Percentiles rank a stretch among this genome's conserved stretches.
These are phyloP conservation scores for Paramuricea clavata DNA, from an alignment of 92 coral and sea anemone species.

Conservation along the genomic window DNA sequence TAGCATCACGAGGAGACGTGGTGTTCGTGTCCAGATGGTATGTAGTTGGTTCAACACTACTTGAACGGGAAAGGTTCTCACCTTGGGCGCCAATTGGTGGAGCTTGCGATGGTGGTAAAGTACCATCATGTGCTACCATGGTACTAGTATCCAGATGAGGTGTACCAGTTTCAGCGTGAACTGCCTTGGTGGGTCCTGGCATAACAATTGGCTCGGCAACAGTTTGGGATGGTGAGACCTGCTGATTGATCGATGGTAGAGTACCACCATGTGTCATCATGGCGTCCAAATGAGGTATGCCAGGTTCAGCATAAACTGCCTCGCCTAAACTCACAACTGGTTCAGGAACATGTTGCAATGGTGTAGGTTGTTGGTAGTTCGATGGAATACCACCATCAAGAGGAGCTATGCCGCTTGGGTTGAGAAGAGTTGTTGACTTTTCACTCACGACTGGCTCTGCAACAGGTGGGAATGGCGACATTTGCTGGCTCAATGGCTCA, in stretches of 20 bases:
- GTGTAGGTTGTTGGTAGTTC: background rate
- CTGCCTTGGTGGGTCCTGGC: background rate
- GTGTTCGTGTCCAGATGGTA: background rate
- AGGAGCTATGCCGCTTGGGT: background rate
- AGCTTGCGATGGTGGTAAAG: no score
- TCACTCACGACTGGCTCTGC: background rate
- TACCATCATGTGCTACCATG: no score
- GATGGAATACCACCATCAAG: background rate
- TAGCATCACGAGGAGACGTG: background rate
- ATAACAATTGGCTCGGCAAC: no score
- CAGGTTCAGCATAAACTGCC: background rate
- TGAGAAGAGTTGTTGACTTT: background rate
- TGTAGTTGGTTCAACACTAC: no score
- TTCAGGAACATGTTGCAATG: background rate
- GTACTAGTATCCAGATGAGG: no score
- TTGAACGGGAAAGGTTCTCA: no score
- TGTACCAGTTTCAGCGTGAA: background rate
- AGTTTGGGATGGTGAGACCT: background rate
- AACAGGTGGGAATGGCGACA: background rate
- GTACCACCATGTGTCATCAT: no score
- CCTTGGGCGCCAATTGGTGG: no score
- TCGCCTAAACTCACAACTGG: background rate
- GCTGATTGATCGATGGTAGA: background rate
- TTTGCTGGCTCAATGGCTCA: background rate
- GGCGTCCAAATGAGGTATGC: no score